A percentile compares a stretch with the other conserved stretches of the same genome.
Evolutionary conservation across 2,113 vertebrate species (phyloP).

Genomic region (Bos indicus): DNA sequence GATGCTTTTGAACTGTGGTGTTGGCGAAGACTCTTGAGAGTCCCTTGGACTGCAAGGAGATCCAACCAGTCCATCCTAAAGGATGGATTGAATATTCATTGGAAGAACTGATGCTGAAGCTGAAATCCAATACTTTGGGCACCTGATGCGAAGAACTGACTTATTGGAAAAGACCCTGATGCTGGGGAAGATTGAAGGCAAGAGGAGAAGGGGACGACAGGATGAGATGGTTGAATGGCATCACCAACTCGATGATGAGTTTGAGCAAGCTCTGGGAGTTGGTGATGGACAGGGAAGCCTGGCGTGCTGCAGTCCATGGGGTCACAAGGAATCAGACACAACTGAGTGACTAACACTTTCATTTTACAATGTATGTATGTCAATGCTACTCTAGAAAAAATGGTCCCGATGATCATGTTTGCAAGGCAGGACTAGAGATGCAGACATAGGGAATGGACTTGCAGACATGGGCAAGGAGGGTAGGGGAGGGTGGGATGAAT

Average conservation of each 20-base stretch:
- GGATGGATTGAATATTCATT: neutral
- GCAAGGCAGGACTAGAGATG: neutral
- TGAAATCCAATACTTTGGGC: neutral
- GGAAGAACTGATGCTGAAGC: neutral
- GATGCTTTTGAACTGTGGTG: neutral
- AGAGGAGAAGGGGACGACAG: rapidly evolving
- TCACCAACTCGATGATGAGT: neutral
- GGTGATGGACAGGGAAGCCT: neutral
- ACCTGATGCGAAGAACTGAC: neutral
- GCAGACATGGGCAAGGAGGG: neutral
- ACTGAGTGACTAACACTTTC: neutral
- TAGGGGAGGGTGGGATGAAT: neutral
- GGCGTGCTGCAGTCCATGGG: rapidly evolving
- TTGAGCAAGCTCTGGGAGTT: neutral
- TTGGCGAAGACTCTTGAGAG: neutral
- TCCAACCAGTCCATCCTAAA: neutral
- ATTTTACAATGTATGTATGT: neutral
- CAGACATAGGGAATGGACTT: neutral
- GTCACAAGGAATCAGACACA: neutral
- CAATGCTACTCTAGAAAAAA: neutral
- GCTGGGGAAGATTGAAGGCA: neutral
- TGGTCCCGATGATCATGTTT: neutral
- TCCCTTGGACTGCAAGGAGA: neutral
- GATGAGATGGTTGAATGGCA: neutral
- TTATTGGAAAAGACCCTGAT: neutral